Evolutionary conservation across 2,888 invertebrate species (phyloP), one percentile per base, ranked within the genome.

Genomic region (Hanleya hanleyi): DNA sequence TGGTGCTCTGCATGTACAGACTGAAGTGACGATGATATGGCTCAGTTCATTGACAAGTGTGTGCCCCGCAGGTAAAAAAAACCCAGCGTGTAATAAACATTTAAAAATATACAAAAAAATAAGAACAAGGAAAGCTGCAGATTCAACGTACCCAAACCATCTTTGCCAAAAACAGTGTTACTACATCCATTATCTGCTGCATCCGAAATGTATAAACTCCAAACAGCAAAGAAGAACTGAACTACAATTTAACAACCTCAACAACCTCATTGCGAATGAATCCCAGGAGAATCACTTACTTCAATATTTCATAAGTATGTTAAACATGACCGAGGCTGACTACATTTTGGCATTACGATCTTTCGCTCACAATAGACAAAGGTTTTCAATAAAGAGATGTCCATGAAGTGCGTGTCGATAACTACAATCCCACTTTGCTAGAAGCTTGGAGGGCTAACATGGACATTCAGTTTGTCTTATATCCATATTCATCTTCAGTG

Each of bases 61-160:
- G 29, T 67, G n/a, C n/a, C 67, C 15, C 47, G 67, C 32, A 22
- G 12, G 6, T 9, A n/a, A 9, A 12, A 7, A 18, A n/a, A 29
- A 50, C n/a, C 26, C 6, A 7, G 50, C 49, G 37, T 26, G 22
- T 4, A 49, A 68, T 50, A 18, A 6, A 6, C 68, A 68, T 68
- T 68, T 50, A 47, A 29, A 22, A 22, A 33, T 50, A 7, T 68
- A 50, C 41, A 50, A 50, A 50, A 66, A 51, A 50, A n/a, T n/a
- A 47, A 67, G 47, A 64, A 57, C n/a, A 57, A 9, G 18, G 12
- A 12, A 15, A 7, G 7, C n/a, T 57, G 69, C 51, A 51, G 68
- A n/a, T 73, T 69, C 37, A 47, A 65, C 41, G 62, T 73, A 38
- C 73, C 73, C 49, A 57, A 38, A 38, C 64, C 69, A 29, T 61